phyloP scores from a whole-genome alignment of 2,797 vertebrate species.

The Etheostoma perlongum region DNA sequence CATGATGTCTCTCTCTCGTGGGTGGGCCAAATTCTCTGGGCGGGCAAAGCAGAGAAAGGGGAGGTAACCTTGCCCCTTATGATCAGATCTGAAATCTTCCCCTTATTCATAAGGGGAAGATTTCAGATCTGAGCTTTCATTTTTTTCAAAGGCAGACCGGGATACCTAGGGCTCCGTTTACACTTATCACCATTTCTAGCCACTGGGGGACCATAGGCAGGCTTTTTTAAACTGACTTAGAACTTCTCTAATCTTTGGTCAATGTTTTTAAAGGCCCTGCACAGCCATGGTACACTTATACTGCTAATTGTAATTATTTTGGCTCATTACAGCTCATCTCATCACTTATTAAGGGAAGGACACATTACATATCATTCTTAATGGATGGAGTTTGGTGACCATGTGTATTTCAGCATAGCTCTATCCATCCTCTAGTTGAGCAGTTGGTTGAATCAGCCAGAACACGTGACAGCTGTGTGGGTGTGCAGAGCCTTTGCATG shows the following conservation, averaged over 20 bases:
- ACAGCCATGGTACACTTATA: not conserved
- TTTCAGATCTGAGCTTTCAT: too few relatives aligned
- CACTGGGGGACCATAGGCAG: too few relatives aligned
- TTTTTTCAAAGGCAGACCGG: too few relatives aligned
- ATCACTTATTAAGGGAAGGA: not conserved
- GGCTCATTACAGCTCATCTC: not conserved
- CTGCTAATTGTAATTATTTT: not conserved
- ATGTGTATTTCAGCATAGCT: not conserved
- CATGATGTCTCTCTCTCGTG: too few relatives aligned
- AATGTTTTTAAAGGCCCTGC: not conserved
- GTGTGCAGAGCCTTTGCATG: not conserved
- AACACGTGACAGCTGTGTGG: not conserved
- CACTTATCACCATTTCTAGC: too few relatives aligned
- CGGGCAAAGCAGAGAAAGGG: too few relatives aligned
- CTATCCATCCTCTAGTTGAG: not conserved
- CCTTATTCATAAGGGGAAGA: too few relatives aligned
- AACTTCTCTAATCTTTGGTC: not conserved
- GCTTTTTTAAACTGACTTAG: not conserved
- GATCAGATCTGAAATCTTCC: too few relatives aligned
- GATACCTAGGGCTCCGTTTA: too few relatives aligned
- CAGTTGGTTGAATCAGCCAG: not conserved
- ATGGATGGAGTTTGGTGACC: not conserved
- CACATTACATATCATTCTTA: not conserved
- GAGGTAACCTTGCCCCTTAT: too few relatives aligned
- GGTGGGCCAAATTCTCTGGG: too few relatives aligned